Evolutionary conservation across 2,888 invertebrate species (phyloP).

Genomic region (Ceramica pisi): DNA sequence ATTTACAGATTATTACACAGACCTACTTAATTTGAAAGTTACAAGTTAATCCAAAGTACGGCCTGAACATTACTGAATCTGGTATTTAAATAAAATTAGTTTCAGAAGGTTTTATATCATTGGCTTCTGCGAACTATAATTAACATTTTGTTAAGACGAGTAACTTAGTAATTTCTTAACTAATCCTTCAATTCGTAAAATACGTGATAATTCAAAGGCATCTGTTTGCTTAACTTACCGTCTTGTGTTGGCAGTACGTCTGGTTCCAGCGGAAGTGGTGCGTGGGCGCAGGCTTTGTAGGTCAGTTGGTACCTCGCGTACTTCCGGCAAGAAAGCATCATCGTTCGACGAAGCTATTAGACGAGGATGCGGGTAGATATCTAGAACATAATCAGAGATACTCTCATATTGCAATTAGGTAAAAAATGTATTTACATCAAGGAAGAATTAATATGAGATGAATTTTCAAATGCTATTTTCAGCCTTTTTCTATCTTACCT

Average conservation of each 20-base stretch:
- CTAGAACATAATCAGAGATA: conserved; percentile 24
- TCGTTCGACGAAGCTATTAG: conserved; percentile 83
- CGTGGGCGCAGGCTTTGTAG: conserved; percentile 81
- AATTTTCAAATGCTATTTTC: no score
- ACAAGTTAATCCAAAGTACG: conserved; percentile 31
- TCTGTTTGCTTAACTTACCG: conserved; percentile 73
- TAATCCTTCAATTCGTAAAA: conserved; percentile 22
- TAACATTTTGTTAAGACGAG: conserved; percentile 25
- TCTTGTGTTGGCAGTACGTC: conserved; percentile 87
- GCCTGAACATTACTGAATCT: conserved; percentile 41
- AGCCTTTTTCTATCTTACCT: conserved; percentile 70
- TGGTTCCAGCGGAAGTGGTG: conserved; percentile 85
- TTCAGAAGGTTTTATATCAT: conserved; percentile 36
- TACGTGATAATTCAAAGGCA: conserved; percentile 5
- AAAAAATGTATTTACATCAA: background rate
- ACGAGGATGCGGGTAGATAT: conserved; percentile 50
- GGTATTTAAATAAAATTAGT: conserved; percentile 15
- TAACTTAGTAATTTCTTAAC: conserved; percentile 14
- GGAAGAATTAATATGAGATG: no score
- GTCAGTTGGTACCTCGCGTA: conserved; percentile 80
- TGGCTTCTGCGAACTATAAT: conserved; percentile 34
- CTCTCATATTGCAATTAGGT: background rate
- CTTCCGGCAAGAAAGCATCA: conserved; percentile 87
- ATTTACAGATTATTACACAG: conserved; percentile 38
- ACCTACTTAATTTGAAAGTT: conserved; percentile 6